Evolutionary conservation across 2,888 invertebrate genomes (phyloP), one percentile per base, ranked within the genome.

Genomic region (Eupithecia dodoneata): DNA sequence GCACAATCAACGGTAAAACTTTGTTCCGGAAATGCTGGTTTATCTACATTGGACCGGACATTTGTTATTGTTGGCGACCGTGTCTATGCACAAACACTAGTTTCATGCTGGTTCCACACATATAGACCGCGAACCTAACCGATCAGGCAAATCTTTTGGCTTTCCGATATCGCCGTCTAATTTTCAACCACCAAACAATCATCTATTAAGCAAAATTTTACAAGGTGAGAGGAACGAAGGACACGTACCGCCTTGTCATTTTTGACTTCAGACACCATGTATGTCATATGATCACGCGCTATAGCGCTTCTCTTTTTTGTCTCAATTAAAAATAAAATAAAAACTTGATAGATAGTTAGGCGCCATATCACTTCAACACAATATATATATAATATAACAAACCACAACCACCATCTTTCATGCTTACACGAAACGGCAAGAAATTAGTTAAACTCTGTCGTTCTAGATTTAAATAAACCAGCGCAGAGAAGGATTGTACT

Each of bases 31-130:
- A 76, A 69, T 75, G 69, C 67, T 59, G 79, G 81, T 83, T 85
- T 87, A 87, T 86, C 85, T 87, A 78, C 81, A 83, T 79, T 77
- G 80, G 30, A 30, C 80, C 80, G 81, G 77, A 77, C 84, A 84
- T 86, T 85, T 83, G 84, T 85, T 87, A 85, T 87, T 85, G 83
- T 83, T 84, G 80, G 75, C 79, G 66, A 41, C 70, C 49, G 75
- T 77, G 73, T 42, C 75, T 76, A 18, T 70, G 75, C 70, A 77
- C 72, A 72, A 79, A 71, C 70, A 69, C 71, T 75, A n/a, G 13
- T 45, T 1, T 70, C 18, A 75, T 59, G 71, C 30, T 18, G 18
- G 41, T 10, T 49, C 49, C n/a, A 73, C 63, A 73, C 52, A n/a
- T 52, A 30, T 7, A 71, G 3, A 15, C 42, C 9, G 13, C 52